These are phyloP conservation scores for Eugnorisma glareosa DNA, from an alignment of 2,888 invertebrate species.

Conservation along the genomic window DNA sequence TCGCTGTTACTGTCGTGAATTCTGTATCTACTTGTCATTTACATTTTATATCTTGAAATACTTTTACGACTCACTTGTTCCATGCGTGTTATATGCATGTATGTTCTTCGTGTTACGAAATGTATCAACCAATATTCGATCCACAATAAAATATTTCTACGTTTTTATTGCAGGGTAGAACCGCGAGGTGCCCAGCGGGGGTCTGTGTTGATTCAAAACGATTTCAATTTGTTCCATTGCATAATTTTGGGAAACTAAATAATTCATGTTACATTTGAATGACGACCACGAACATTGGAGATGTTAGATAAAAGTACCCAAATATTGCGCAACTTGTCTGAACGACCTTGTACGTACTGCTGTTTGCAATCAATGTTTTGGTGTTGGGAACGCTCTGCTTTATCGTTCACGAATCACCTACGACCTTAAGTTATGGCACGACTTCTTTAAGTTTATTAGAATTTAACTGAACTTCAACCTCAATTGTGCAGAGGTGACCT, in stretches of 20 bases:
- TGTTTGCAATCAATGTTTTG: constrained; percentile 74
- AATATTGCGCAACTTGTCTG: constrained; percentile 74
- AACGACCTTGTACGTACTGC: constrained; percentile 76
- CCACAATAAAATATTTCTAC: constrained; percentile 70
- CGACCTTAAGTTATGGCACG: constrained; percentile 64
- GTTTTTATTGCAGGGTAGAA: constrained; percentile 75
- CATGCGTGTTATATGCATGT: constrained; percentile 41
- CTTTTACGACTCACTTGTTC: constrained; percentile 59
- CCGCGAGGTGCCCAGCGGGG: constrained; percentile 78
- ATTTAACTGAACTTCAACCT: constrained; percentile 54
- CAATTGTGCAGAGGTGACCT: constrained; percentile 30
- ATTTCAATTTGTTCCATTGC: constrained; percentile 87
- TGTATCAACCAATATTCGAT: constrained; percentile 71
- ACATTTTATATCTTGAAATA: constrained; percentile 58
- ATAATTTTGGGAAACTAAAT: constrained; percentile 85
- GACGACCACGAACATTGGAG: constrained; percentile 74
- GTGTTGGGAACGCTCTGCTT: constrained; percentile 66
- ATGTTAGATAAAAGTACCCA: constrained; percentile 82
- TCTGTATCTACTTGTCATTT: constrained; percentile 50
- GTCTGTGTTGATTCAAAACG: constrained; percentile 80
- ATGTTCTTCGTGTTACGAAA: constrained; percentile 64
- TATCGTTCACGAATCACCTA: constrained; percentile 66
- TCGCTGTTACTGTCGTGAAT: constrained; percentile 43
- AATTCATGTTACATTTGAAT: constrained; percentile 83
- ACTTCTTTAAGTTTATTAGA: constrained; percentile 55